Conservation (phyloP, 2,113 vertebrate genomes). For the Spea multiplicata region DNA sequence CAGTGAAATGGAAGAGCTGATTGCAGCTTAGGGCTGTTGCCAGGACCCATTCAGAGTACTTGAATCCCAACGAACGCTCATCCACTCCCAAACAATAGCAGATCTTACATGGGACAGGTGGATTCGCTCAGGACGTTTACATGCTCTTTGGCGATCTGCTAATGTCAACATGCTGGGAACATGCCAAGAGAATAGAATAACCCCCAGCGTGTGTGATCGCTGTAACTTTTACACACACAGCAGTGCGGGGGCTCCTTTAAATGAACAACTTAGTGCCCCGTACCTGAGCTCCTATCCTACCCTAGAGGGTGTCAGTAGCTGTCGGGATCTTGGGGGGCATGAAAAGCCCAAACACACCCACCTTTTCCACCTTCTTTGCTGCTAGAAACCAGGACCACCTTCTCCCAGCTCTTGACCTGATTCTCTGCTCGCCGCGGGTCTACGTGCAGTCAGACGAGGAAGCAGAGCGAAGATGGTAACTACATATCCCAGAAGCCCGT, state of each 20-base stretch:
- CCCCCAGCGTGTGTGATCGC: not conserved
- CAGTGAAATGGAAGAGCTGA: not conserved
- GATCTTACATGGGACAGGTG: not conserved
- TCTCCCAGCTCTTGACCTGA: constrained; percentile 22
- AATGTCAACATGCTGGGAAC: not conserved
- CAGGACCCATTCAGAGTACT: not conserved
- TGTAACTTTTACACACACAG: constrained; percentile 32
- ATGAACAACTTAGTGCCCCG: not conserved
- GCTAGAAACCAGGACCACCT: not conserved
- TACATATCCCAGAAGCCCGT: constrained; percentile 31
- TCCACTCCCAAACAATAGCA: not conserved
- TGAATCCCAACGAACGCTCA: not conserved
- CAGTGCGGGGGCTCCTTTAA: not conserved
- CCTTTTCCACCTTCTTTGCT: not conserved
- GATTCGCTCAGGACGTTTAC: no score
- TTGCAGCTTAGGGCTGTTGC: not conserved
- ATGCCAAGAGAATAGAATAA: not conserved
- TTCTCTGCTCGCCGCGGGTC: constrained; percentile 25
- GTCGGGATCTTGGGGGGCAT: no score
- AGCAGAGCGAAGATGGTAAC: constrained; percentile 8
- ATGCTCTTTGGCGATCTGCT: not conserved
- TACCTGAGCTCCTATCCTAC: no score
- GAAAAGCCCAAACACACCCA: not conserved
- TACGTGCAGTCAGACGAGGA: constrained; percentile 26
- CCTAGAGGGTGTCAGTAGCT: no score